phyloP scores from a whole-genome alignment of 1,140 invertebrate genomes.

The Latrodectus geometricus region DNA sequence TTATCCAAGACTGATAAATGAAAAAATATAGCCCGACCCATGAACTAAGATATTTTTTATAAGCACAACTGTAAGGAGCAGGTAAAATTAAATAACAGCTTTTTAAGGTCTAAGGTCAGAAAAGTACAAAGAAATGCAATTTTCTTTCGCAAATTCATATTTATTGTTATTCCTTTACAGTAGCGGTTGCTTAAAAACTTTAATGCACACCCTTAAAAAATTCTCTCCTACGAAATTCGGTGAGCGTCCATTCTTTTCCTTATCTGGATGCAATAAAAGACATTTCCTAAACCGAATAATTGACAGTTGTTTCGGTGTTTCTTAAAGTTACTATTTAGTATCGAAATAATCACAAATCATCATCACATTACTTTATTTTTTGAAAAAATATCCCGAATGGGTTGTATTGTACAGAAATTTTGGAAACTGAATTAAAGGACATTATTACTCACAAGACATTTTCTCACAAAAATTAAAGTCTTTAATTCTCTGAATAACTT shows the following conservation, averaged over 20 bases:
- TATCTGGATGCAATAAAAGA: constrained; percentile 30
- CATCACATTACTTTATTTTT: too few species aligned
- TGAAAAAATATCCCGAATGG: too few species aligned
- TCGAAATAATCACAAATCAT: too few species aligned
- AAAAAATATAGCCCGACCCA: constrained; percentile 49
- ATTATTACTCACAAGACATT: too few species aligned
- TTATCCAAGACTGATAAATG: constrained; percentile 54
- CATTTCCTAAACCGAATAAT: constrained; percentile 40
- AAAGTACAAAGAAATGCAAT: constrained; percentile 12
- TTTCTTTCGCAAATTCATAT: constrained; percentile 45
- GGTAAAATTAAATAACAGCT: constrained; percentile 48
- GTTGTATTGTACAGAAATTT: too few species aligned
- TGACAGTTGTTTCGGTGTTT: background rate
- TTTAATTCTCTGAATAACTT: too few species aligned
- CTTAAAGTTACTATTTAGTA: too few species aligned
- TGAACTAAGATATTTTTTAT: constrained; percentile 21
- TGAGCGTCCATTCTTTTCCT: background rate
- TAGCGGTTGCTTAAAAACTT: constrained; percentile 54
- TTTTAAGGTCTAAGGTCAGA: constrained; percentile 52
- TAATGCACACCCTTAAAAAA: constrained; percentile 13
- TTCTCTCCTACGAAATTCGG: too few species aligned
- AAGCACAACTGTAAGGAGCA: constrained; percentile 23
- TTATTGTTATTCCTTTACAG: constrained; percentile 46
- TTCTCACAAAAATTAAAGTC: too few species aligned
- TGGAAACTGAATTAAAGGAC: too few species aligned